Conservation (phyloP, 2,113 vertebrate species). For the Balaenoptera acutorostrata region DNA sequence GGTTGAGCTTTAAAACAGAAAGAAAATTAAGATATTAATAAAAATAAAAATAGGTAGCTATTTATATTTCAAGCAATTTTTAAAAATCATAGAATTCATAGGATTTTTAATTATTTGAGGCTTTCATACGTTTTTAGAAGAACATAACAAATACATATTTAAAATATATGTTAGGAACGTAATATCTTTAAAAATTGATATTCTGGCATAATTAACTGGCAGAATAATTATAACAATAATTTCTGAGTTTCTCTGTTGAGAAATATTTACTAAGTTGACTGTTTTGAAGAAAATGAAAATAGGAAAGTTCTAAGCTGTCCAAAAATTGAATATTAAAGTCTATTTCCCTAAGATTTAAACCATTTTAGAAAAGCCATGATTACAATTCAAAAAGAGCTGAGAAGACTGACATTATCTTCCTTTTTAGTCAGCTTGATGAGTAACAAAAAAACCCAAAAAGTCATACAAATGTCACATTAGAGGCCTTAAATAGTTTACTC, state of each 20-base stretch:
- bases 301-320: not conserved
- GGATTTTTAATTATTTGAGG: constrained; percentile 24
- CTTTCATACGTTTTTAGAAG: not conserved
- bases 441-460: not conserved
- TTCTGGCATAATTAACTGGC: not conserved
- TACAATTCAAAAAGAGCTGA: not conserved
- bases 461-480: not conserved
- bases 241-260: constrained; percentile 27
- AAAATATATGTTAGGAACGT: not conserved
- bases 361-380: constrained; percentile 13
- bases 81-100: not conserved
- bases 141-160: not conserved
- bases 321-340: constrained; percentile 7
- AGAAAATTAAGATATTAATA: constrained; percentile 36
- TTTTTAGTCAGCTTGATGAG: not conserved
- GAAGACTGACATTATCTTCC: not conserved
- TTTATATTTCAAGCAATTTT: not conserved
- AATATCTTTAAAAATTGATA: not conserved
- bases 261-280: constrained; percentile 9
- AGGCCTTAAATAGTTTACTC: not conserved
- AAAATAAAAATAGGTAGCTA: not conserved
- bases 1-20: constrained; percentile 85
- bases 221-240: not conserved
- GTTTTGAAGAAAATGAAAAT: not conserved
- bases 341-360: not conserved